Base-by-base conservation (phyloP, 2,888 invertebrate genomes). In the Nomada ruficornis region DNA sequence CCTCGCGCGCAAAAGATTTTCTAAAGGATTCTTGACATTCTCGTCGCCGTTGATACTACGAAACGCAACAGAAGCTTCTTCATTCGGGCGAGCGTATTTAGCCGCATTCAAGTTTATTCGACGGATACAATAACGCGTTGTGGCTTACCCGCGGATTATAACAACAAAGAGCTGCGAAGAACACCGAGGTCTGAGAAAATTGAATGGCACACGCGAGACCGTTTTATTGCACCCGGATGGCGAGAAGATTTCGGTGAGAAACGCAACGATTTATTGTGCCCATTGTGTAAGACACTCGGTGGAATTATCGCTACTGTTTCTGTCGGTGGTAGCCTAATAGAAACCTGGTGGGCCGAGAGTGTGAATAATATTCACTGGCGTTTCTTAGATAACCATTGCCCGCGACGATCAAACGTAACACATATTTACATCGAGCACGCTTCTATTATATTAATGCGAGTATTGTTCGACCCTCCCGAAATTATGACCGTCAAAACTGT, bases 281-380 rank as follows among this genome's bases (percentile, higher is more conserved):
- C 13, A 26, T 44, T 57, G 69, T 26, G 57, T n/a, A 5, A 59
- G 59, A 20, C 54, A 26, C 54, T 23, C 26, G 26, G 4, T 47
- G 57, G 36, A 59, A 69, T 69, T 59, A 59, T 69, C 18, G n/a
- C 18, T 20, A 13, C 44, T 47, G n/a, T 26, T 59, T 47, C 69
- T n/a, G 11, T 13, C 4, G n/a, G n/a, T 26, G 15, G 10, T 10
- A 4, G 23, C 9, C n/a, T 64, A 59, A 29, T 26, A 20, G 59
- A 69, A 59, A 5, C 29, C 9, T 7, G 44, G n/a, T 59, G 13
- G 47, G 7, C 18, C 36, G 36, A 36, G 23, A 15, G 9, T 13
- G 20, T 20, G 55, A 57, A 68, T 57, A 55, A 68, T 10, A 42
- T 44, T 29, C 23, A 59, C n/a, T 11, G 15, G n/a, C n/a, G 11